Percentiles rank a stretch among this genome's conserved stretches.
phyloP scores from a whole-genome alignment of 2,888 invertebrate species.

The Vesta saturnalis region DNA sequence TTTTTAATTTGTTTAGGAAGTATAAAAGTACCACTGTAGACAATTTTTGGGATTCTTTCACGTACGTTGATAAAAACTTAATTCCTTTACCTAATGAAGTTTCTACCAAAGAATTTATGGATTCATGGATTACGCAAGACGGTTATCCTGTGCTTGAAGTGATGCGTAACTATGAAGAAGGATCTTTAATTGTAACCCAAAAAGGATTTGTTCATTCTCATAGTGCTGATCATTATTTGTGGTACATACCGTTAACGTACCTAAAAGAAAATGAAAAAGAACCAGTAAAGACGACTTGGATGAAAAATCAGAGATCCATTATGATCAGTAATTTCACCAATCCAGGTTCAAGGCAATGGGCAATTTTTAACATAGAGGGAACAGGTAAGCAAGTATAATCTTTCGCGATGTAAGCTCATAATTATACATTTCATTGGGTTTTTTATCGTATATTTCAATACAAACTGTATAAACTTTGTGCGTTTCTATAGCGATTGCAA shows the following conservation, averaged over 20 bases:
- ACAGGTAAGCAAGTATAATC: constrained; percentile 60
- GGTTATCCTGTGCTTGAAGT: constrained; percentile 75
- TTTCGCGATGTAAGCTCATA: no score
- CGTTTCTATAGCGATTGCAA: no score
- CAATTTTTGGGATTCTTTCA: constrained; percentile 72
- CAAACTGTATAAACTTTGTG: no score
- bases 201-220: constrained; percentile 58
- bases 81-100: constrained; percentile 58
- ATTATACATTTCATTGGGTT: no score
- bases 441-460: no score
- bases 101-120: constrained; percentile 71
- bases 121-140: constrained; percentile 77
- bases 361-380: constrained; percentile 71
- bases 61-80: constrained; percentile 51
- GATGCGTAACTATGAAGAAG: constrained; percentile 64
- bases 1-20: constrained; percentile 59
- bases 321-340: constrained; percentile 50
- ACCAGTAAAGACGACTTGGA: constrained; percentile 47
- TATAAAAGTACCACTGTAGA: constrained; percentile 71
- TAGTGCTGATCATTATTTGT: constrained; percentile 53
- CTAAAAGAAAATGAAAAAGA: constrained; percentile 50
- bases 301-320: constrained; percentile 49
- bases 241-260: constrained; percentile 72
- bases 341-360: constrained; percentile 60
- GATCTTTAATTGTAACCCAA: constrained; percentile 63